Percentiles rank a stretch among this genome's conserved stretches.
These are phyloP conservation scores for Sepioteuthis lessoniana DNA, from an alignment of 2,888 invertebrate species.

Conservation along the genomic window DNA sequence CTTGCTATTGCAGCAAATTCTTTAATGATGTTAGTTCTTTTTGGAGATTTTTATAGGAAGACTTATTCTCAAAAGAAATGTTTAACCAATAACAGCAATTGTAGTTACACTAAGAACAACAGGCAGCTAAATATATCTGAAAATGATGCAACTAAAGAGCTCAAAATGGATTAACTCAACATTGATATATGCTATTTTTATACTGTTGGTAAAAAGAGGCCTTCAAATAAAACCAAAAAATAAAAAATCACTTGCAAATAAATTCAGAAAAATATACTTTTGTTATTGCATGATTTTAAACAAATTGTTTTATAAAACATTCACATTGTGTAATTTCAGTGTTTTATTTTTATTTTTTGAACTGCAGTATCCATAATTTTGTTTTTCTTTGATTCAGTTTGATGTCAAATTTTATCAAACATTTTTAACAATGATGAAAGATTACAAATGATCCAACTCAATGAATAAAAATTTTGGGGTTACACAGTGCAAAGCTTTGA, in stretches of 20 bases:
- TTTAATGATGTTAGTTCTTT: constrained; percentile 45
- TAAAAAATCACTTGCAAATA: background rate
- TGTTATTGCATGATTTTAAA: no score
- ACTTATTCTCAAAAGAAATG: constrained; percentile 41
- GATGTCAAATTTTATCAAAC: no score
- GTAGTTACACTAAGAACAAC: background rate
- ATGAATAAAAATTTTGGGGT: no score
- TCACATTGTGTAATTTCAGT: no score
- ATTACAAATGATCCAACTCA: no score
- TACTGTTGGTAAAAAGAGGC: background rate
- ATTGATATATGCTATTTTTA: background rate
- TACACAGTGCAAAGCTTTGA: no score
- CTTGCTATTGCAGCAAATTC: constrained; percentile 19
- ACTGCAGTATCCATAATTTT: no score
- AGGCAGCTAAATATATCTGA: background rate
- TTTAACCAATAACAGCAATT: background rate
- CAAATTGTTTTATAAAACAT: no score
- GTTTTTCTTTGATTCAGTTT: no score
- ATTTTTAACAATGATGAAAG: no score
- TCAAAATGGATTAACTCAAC: background rate
- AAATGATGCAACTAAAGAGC: background rate
- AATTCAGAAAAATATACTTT: background rate
- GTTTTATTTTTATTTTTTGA: no score
- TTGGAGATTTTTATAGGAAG: constrained; percentile 47
- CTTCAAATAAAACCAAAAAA: background rate